These are phyloP conservation scores for Copidosoma floridanum DNA, from an alignment of 1,140 invertebrate genomes.

Conservation along the genomic window DNA sequence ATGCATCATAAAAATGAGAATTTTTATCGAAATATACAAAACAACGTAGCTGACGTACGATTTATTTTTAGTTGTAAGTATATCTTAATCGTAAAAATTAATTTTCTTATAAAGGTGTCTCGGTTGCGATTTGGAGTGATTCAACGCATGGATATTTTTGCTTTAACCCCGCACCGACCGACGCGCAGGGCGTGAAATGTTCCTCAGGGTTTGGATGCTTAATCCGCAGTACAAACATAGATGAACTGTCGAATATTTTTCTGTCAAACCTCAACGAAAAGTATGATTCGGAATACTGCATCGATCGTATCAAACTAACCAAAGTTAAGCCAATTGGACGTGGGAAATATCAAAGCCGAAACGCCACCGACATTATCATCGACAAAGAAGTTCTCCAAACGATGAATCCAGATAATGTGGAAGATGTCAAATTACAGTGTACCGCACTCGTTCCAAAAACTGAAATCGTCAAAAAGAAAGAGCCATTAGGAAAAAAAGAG, in stretches of 20 bases:
- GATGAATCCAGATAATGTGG: conserved; percentile 31
- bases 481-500: too few relatives aligned
- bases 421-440: background rate
- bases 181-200: conserved; percentile 26
- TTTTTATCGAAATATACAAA: too few relatives aligned
- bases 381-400: conserved; percentile 32
- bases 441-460: too few relatives aligned
- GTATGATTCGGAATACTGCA: conserved; percentile 40
- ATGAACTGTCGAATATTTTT: conserved; percentile 34
- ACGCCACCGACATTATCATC: background rate
- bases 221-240: conserved; percentile 34
- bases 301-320: conserved; percentile 38
- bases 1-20: too few relatives aligned
- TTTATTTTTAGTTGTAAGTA: too few relatives aligned
- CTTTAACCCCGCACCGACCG: conserved; percentile 36
- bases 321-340: conserved; percentile 22
- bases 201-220: conserved; percentile 33
- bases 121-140: conserved; percentile 43
- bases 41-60: too few relatives aligned
- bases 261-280: conserved; percentile 32
- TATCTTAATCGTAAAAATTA: too few relatives aligned
- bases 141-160: conserved; percentile 31
- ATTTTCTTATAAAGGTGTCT: conserved; percentile 26
- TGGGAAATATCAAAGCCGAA: background rate
- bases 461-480: too few relatives aligned